These are phyloP conservation scores for Aphrophora alni DNA, from an alignment of 2,888 invertebrate genomes.

Conservation along the genomic window DNA sequence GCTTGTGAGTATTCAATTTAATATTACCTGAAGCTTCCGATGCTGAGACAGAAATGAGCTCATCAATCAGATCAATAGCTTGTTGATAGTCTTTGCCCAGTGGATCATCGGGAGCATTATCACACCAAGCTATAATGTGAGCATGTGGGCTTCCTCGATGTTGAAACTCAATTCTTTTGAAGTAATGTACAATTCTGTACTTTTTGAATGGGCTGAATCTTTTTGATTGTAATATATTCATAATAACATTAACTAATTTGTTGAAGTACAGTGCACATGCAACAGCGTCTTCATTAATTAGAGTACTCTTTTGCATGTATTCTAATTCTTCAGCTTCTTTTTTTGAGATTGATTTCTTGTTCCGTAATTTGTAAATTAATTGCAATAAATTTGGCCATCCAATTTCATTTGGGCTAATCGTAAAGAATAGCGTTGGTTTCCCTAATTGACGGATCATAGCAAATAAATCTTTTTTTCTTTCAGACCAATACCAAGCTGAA, in stretches of 20 bases:
- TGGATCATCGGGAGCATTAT: slow-evolving; percentile 53
- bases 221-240: slow-evolving; percentile 45
- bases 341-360: no score
- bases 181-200: slow-evolving; percentile 45
- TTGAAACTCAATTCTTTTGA: slow-evolving; percentile 55
- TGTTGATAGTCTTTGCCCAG: slow-evolving; percentile 40
- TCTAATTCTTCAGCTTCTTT: slow-evolving; percentile 11
- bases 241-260: no score
- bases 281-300: slow-evolving; percentile 40
- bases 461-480: slow-evolving; percentile 43
- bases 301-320: background rate
- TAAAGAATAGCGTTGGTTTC: slow-evolving; percentile 33
- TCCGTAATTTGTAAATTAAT: no score
- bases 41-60: background rate
- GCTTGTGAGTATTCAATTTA: slow-evolving; percentile 50
- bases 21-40: background rate
- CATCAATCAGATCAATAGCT: background rate
- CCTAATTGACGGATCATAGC: slow-evolving; percentile 42
- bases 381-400: background rate
- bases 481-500: slow-evolving; percentile 35
- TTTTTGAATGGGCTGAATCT: slow-evolving; percentile 45
- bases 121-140: slow-evolving; percentile 56
- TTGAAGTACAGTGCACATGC: slow-evolving; percentile 51
- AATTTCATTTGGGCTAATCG: slow-evolving; percentile 29
- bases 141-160: slow-evolving; percentile 56